Percentiles rank a stretch among this genome's conserved stretches.
Conservation (phyloP, 2,113 vertebrate species). For the Gavialis gangeticus region DNA sequence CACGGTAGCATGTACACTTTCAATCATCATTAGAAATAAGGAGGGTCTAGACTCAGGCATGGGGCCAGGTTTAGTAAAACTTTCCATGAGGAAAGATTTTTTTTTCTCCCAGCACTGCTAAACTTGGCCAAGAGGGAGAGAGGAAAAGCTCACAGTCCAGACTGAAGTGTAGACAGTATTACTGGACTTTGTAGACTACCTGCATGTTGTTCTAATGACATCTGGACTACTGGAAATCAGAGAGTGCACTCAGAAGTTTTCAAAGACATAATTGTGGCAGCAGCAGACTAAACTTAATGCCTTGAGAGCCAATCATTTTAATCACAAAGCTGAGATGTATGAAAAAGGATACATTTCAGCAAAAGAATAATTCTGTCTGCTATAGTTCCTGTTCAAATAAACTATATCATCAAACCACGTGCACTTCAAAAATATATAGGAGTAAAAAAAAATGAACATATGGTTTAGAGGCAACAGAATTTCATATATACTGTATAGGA, state of each 20-base stretch:
- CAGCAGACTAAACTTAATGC: slow-evolving; percentile 75
- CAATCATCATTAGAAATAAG: slow-evolving; percentile 87
- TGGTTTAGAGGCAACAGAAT: slow-evolving; percentile 56
- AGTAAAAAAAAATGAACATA: slow-evolving; percentile 61
- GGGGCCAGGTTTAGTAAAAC: slow-evolving; percentile 88
- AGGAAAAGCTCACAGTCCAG: slow-evolving; percentile 49
- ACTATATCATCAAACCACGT: slow-evolving; percentile 74
- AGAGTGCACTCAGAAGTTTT: slow-evolving; percentile 52
- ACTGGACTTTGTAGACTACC: slow-evolving; percentile 74
- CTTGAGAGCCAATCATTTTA: slow-evolving; percentile 60
- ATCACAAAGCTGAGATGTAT: slow-evolving; percentile 65
- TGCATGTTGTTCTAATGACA: slow-evolving; percentile 78
- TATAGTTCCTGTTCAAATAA: slow-evolving; percentile 78
- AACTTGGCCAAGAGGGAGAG: slow-evolving; percentile 53
- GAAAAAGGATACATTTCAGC: slow-evolving; percentile 75
- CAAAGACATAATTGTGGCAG: slow-evolving; percentile 72
- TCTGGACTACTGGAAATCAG: slow-evolving; percentile 76
- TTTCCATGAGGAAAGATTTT: slow-evolving; percentile 93
- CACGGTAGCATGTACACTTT: slow-evolving; percentile 81
- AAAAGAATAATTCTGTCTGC: slow-evolving; percentile 77
- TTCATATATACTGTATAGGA: slow-evolving; percentile 69
- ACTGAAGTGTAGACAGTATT: slow-evolving; percentile 67
- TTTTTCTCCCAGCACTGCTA: slow-evolving; percentile 75
- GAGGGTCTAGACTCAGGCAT: slow-evolving; percentile 84
- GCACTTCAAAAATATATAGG: slow-evolving; percentile 51